Percentiles rank a stretch among this genome's conserved stretches.
Conservation (phyloP, 2,113 vertebrate genomes). For the Circaetus cinerascens region DNA sequence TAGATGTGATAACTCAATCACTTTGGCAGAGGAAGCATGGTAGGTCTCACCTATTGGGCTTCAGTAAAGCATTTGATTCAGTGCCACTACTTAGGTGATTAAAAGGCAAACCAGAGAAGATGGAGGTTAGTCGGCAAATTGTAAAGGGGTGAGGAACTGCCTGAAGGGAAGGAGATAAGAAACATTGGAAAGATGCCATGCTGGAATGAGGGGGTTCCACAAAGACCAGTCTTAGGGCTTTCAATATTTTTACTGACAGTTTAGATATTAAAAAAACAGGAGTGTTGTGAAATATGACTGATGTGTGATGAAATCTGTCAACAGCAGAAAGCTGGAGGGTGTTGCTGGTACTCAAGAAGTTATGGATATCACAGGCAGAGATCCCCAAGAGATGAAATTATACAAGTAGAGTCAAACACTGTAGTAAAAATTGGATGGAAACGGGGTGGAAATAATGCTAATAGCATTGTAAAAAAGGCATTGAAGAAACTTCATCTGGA, state of each 20-base stretch:
- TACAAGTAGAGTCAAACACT: background rate
- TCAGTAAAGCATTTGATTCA: background rate
- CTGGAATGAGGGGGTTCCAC: background rate
- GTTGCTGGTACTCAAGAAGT: background rate
- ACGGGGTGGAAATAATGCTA: background rate
- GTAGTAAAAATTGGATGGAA: background rate
- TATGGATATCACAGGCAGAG: background rate
- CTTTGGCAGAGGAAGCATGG: background rate
- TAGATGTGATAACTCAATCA: background rate
- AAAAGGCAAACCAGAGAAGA: background rate
- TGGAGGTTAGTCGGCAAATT: background rate
- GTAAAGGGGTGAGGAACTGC: background rate
- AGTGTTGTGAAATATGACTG: conserved; percentile 21
- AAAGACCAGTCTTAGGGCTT: background rate
- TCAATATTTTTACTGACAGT: background rate
- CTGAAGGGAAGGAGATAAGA: background rate
- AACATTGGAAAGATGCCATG: background rate
- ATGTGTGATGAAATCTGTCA: conserved; percentile 27
- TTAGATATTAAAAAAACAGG: background rate
- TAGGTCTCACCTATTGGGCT: background rate
- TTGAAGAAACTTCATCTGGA: background rate
- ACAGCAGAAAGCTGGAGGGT: background rate
- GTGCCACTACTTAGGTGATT: background rate
- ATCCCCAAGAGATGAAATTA: background rate
- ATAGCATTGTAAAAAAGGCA: background rate